These are phyloP conservation scores for Laupala kohalensis DNA, from an alignment of 1,140 invertebrate species.

Conservation along the genomic window DNA sequence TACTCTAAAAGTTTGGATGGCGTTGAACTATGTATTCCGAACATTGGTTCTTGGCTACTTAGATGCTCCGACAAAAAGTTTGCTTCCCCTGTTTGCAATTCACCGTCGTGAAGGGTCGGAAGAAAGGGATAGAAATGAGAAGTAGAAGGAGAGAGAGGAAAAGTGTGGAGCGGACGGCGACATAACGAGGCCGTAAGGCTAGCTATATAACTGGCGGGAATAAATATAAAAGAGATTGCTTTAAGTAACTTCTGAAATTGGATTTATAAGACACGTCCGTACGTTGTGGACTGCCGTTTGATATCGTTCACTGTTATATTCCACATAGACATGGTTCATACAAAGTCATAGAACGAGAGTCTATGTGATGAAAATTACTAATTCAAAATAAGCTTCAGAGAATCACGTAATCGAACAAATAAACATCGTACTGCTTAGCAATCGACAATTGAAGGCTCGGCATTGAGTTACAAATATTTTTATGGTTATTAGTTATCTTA, in stretches of 20 bases:
- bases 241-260: neutral
- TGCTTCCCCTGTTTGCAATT: neutral
- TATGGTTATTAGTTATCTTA: too few species aligned
- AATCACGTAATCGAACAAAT: too few species aligned
- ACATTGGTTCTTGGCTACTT: neutral
- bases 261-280: neutral
- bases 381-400: too few species aligned
- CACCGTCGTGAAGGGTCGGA: neutral
- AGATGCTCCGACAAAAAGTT: neutral
- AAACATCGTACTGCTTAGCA: too few species aligned
- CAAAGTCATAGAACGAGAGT: too few species aligned
- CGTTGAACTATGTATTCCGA: neutral
- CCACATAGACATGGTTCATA: neutral
- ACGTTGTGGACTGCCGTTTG: neutral
- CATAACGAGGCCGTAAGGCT: neutral
- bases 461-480: too few species aligned
- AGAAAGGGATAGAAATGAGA: neutral
- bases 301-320: neutral
- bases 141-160: neutral
- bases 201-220: neutral
- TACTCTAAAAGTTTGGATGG: neutral
- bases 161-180: neutral
- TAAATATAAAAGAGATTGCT: neutral
- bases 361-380: too few species aligned
- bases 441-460: too few species aligned